Conservation (phyloP, 2,888 invertebrate species). For the Chymomyza amoena region DNA sequence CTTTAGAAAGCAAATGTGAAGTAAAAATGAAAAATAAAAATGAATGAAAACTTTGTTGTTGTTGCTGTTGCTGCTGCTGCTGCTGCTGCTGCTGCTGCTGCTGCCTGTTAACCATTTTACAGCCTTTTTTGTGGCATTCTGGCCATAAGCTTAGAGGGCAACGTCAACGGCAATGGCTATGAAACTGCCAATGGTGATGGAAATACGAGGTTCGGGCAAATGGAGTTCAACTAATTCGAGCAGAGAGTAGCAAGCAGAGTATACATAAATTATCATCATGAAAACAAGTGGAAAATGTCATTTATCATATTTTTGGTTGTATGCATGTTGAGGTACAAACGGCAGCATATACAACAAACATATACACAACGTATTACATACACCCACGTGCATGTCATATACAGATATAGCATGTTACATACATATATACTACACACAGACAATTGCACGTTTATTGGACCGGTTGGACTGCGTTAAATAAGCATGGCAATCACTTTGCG, state of each 20-base stretch:
- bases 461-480: constrained; percentile 4
- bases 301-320: constrained; percentile 64
- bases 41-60: constrained; percentile 46
- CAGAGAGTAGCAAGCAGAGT: constrained; percentile 56
- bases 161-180: constrained; percentile 6
- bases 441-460: not conserved
- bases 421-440: not conserved
- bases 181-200: not conserved
- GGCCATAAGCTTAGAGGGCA: not conserved
- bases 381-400: not conserved
- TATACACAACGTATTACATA: constrained; percentile 7
- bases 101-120: constrained; percentile 44
- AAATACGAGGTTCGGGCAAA: constrained; percentile 6
- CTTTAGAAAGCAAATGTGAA: constrained; percentile 62
- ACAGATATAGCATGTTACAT: too few relatives aligned
- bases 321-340: constrained; percentile 30
- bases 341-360: constrained; percentile 31
- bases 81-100: not conserved
- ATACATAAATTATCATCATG: constrained; percentile 67
- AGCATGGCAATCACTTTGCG: not conserved
- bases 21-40: constrained; percentile 30
- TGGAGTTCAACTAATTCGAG: constrained; percentile 59
- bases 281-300: constrained; percentile 74
- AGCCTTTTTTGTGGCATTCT: constrained; percentile 37
- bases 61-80: not conserved